A percentile compares a stretch with the other conserved stretches of the same genome.
phyloP scores from a whole-genome alignment of 2,888 invertebrate species.

The Anthophora plumipes region DNA sequence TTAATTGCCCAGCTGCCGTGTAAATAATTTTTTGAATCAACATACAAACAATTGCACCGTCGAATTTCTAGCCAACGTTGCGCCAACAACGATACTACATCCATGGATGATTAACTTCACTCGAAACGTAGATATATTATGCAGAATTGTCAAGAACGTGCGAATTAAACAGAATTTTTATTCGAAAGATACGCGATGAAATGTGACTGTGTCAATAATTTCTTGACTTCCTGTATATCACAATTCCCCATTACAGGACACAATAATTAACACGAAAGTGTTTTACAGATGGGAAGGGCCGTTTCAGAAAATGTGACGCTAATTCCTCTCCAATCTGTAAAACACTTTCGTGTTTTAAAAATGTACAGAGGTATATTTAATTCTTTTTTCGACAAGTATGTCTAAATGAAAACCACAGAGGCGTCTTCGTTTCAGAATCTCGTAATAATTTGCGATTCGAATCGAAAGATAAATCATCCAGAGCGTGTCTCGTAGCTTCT shows the following conservation, averaged over 20 bases:
- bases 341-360: too few species aligned
- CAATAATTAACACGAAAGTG: too few species aligned
- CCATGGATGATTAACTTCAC: neutral
- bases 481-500: constrained; percentile 22
- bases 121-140: neutral
- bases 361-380: too few species aligned
- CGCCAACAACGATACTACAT: neutral
- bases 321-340: too few species aligned
- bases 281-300: too few species aligned
- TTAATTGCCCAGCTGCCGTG: constrained; percentile 30
- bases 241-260: too few species aligned
- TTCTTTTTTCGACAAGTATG: neutral
- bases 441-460: constrained; percentile 74
- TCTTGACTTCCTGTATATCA: too few species aligned
- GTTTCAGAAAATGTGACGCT: too few species aligned
- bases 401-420: neutral
- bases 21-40: constrained; percentile 40
- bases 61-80: neutral
- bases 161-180: neutral
- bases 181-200: neutral
- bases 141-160: neutral
- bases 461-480: constrained; percentile 72
- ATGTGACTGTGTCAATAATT: too few species aligned
- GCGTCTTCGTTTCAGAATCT: constrained; percentile 60
- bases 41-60: neutral